A percentile compares a stretch with the other conserved stretches of the same genome.
Conservation (phyloP, 2,113 vertebrate genomes). For the Pelmatolapia mariae region DNA sequence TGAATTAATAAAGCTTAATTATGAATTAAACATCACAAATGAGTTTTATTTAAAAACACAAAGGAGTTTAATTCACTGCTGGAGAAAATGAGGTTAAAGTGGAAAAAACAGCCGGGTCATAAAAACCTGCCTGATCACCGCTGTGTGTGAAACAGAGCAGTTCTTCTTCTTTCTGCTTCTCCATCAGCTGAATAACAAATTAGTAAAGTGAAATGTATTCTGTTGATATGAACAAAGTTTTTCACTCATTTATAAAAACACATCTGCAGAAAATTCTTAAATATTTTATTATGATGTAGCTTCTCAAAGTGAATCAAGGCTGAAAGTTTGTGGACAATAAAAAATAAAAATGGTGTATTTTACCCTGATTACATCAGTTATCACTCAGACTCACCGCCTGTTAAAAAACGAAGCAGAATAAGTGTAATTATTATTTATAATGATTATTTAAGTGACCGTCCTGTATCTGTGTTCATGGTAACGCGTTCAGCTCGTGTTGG, state of each 20-base stretch:
- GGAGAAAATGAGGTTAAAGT: background rate
- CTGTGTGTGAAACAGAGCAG: background rate
- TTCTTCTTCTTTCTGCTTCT: background rate
- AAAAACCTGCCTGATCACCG: background rate
- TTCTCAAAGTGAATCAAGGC: background rate
- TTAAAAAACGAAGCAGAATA: background rate
- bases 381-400: background rate
- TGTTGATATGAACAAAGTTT: background rate
- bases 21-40: background rate
- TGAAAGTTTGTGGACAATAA: background rate
- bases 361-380: background rate
- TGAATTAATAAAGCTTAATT: background rate
- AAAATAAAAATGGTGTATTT: background rate
- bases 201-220: background rate
- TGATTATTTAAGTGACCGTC: background rate
- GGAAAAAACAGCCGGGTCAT: background rate
- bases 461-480: background rate
- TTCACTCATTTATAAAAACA: background rate
- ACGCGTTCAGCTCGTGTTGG: background rate
- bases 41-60: background rate
- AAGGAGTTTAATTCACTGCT: background rate
- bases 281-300: background rate
- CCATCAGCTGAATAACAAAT: background rate
- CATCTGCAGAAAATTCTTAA: background rate
- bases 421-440: background rate